Percentiles rank a stretch among this genome's conserved stretches.
phyloP scores from a whole-genome alignment of 2,797 vertebrate genomes.

The Lacerta agilis region DNA sequence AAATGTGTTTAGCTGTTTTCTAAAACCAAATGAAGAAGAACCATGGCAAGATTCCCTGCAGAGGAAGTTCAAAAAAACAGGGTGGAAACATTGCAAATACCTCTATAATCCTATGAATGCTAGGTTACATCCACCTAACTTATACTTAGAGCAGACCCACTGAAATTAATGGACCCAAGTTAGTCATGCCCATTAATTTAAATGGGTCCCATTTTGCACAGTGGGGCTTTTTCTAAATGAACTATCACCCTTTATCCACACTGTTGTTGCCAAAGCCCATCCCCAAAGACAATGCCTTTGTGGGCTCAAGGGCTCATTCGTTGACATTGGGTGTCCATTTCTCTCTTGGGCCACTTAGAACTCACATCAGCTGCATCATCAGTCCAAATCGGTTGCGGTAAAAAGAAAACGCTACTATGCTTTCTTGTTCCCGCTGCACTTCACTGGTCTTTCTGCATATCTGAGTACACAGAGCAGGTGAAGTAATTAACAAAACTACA shows the following conservation, averaged over 20 bases:
- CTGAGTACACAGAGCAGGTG: not conserved
- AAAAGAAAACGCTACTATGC: no score
- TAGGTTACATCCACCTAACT: no score
- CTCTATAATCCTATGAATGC: no score
- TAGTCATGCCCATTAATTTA: no score
- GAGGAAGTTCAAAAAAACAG: not conserved
- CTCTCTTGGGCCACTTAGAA: not conserved
- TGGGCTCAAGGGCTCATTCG: not conserved
- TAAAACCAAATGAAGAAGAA: not conserved
- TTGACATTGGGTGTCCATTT: not conserved
- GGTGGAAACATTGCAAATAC: not conserved
- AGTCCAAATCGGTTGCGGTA: not conserved
- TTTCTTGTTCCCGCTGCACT: not conserved
- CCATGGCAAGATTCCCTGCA: not conserved
- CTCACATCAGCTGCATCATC: not conserved
- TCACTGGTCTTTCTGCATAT: not conserved
- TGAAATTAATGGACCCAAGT: no score
- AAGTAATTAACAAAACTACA: not conserved
- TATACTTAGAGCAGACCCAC: no score
- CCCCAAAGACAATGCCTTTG: not conserved
- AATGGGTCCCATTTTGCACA: no score
- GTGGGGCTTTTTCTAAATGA: no score
- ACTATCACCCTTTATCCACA: not conserved
- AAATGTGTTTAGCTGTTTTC: not conserved
- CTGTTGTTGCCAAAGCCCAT: not conserved